Percentiles rank a stretch among this genome's conserved stretches.
phyloP scores from a whole-genome alignment of 2,888 invertebrate species.

The Cremastinae sp. region DNA sequence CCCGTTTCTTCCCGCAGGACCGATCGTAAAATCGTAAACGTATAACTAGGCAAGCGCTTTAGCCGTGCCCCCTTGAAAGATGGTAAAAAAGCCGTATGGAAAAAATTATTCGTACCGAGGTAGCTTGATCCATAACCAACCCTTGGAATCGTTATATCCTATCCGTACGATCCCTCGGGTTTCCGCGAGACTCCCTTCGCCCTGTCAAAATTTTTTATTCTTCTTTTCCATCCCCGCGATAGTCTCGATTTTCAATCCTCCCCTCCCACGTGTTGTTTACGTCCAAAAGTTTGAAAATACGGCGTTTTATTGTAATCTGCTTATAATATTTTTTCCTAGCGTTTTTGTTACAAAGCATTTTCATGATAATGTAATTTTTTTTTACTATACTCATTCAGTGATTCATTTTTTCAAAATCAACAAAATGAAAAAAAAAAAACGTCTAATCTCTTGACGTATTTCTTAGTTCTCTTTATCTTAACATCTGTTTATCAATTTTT shows the following conservation, averaged over 20 bases:
- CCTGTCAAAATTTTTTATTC: constrained; percentile 8
- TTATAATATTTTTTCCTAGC: too few relatives aligned
- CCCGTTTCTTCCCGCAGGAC: constrained; percentile 43
- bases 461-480: too few relatives aligned
- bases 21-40: constrained; percentile 62
- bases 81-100: constrained; percentile 27
- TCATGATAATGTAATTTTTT: too few relatives aligned
- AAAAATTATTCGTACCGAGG: constrained; percentile 36
- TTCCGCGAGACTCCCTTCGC: constrained; percentile 27
- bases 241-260: constrained; percentile 28
- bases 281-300: too few relatives aligned
- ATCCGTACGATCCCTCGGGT: constrained; percentile 26
- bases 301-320: too few relatives aligned
- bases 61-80: constrained; percentile 27
- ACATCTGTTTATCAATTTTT: too few relatives aligned
- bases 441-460: too few relatives aligned
- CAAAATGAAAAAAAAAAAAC: too few relatives aligned
- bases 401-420: too few relatives aligned
- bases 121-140: constrained; percentile 41
- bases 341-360: too few relatives aligned
- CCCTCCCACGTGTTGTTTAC: neutral
- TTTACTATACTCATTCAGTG: too few relatives aligned
- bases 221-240: constrained; percentile 8
- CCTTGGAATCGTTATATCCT: constrained; percentile 31
- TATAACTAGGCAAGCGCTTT: constrained; percentile 55